A percentile compares a stretch with the other conserved stretches of the same genome.
phyloP scores from a whole-genome alignment of 2,797 vertebrate species.

The Vipera latastei region DNA sequence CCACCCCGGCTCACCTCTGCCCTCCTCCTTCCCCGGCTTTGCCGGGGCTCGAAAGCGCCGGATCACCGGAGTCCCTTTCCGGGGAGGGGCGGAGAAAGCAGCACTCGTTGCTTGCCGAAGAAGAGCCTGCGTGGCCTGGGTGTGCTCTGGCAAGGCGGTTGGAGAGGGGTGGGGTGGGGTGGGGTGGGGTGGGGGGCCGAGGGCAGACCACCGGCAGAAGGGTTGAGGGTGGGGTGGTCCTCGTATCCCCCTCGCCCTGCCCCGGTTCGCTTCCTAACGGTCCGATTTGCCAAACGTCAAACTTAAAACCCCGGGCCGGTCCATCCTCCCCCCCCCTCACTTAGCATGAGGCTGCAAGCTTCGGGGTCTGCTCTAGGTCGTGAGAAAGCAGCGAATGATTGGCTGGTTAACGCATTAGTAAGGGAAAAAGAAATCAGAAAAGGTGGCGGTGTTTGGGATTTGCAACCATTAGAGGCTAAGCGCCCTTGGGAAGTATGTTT shows the following conservation, averaged over 20 bases:
- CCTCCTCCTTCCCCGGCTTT: not conserved
- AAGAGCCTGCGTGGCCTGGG: not conserved
- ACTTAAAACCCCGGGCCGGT: not conserved
- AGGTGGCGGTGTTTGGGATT: not conserved
- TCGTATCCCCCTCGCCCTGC: not conserved
- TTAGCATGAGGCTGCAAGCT: not conserved
- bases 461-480: not conserved
- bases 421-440: not conserved
- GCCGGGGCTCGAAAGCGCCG: not conserved
- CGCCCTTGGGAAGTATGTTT: not conserved
- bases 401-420: not conserved
- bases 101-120: not conserved
- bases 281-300: not conserved
- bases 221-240: not conserved
- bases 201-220: not conserved
- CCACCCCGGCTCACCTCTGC: too few relatives aligned
- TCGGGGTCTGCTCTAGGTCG: not conserved
- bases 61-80: not conserved
- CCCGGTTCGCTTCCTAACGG: not conserved
- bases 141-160: not conserved
- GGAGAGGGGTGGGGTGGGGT: not conserved
- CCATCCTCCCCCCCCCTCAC: not conserved
- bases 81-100: not conserved
- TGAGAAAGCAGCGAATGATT: not conserved
- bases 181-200: rapidly evolving